phyloP scores from a whole-genome alignment of 2,797 vertebrate genomes.

The Eulemur coronatus region DNA sequence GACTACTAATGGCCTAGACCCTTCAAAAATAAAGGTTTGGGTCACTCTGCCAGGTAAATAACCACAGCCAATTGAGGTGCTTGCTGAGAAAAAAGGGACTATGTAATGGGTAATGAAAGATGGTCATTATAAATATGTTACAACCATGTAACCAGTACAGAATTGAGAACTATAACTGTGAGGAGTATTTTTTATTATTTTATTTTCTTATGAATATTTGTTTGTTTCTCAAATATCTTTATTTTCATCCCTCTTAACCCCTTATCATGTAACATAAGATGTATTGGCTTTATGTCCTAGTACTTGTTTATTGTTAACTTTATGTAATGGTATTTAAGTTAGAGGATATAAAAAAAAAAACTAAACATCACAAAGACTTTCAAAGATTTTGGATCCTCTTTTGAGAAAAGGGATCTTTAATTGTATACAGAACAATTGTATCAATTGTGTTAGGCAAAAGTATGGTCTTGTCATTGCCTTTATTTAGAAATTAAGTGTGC shows the following conservation, averaged over 20 bases:
- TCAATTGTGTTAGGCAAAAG: not conserved
- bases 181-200: not conserved
- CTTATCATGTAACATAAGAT: not conserved
- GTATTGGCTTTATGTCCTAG: not conserved
- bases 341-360: not conserved
- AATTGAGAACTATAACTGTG: not conserved
- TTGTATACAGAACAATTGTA: not conserved
- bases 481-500: not conserved
- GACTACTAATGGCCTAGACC: not conserved
- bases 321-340: not conserved
- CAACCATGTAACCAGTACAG: not conserved
- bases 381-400: not conserved
- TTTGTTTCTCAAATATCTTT: not conserved
- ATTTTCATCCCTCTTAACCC: not conserved
- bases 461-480: not conserved
- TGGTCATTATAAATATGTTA: not conserved
- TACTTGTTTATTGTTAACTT: not conserved
- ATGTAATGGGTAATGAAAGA: not conserved
- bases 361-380: not conserved
- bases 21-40: not conserved
- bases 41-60: not conserved
- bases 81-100: not conserved
- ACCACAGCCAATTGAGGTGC: not conserved
- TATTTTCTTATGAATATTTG: not conserved
- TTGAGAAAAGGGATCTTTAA: not conserved